A percentile compares a stretch with the other conserved stretches of the same genome.
Evolutionary conservation across 2,888 invertebrate species (phyloP).

Genomic region (Tanytarsus gracilentus): DNA sequence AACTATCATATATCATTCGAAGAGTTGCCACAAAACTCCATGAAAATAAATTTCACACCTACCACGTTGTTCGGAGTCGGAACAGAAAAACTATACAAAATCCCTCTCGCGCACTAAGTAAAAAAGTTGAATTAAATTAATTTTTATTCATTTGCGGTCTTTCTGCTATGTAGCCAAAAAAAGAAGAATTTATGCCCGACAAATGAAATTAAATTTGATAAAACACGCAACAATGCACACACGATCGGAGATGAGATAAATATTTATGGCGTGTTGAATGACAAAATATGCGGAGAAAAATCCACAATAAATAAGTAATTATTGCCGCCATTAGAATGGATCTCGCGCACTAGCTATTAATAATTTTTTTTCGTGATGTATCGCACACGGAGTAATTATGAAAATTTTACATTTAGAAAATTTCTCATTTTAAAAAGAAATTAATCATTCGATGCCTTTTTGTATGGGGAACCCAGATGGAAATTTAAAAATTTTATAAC

Average conservation of each 20-base stretch:
- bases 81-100: conserved; percentile 7
- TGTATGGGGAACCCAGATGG: too few relatives aligned
- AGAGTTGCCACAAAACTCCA: conserved; percentile 22
- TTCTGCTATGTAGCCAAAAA: background rate
- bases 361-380: too few relatives aligned
- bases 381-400: background rate
- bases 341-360: too few relatives aligned
- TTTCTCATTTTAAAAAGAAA: conserved; percentile 6
- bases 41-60: conserved; percentile 22
- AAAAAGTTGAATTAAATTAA: background rate
- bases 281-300: conserved; percentile 8
- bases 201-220: conserved; percentile 15
- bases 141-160: background rate
- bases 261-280: conserved; percentile 17
- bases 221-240: background rate
- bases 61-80: conserved; percentile 8
- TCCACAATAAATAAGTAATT: background rate
- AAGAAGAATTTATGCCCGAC: background rate
- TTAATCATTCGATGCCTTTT: conserved; percentile 6
- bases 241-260: background rate
- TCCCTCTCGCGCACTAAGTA: background rate
- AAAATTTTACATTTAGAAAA: background rate
- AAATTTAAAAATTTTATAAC: too few relatives aligned
- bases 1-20: conserved; percentile 15
- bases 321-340: too few relatives aligned